Base-by-base conservation (phyloP, 2,113 vertebrate genomes). In the Motacilla alba region DNA sequence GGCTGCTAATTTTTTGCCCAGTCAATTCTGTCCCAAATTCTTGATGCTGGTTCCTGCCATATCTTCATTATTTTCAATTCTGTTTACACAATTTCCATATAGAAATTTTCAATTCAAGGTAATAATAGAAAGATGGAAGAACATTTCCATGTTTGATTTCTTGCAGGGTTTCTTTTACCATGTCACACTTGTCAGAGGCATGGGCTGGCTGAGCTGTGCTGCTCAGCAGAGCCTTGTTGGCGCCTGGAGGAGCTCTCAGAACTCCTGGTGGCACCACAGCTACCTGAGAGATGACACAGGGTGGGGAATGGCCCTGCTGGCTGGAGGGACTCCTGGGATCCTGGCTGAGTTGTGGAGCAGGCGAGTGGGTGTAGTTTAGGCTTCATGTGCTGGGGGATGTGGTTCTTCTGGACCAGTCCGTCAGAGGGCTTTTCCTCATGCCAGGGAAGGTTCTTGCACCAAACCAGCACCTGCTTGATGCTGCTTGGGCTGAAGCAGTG, bases 261-360 rank as follows among this genome's bases (percentile, higher is more conserved):
- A 50, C 19, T 64, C 43, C 59, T 33, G 59, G 53, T 69, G 64
- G 23, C 33, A 27, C 47, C 6, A 4, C 24, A 30, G 86, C 43
- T 16, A 2, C 63, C 52, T 39, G 22, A 26, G 23, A 30, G 63
- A 14, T 3, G 23, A 13, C 47, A 20, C 6, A 9, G 41, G 67
- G 67, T 11, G 4, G 9, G 44, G 26, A n/a, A 31, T 0, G 1
- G 22, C 59, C 39, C 37, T 58, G 12, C 39, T 59, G 44, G 21
- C 8, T 41, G 28, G 35, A 31, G 28, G 28, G 8, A 26, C 19
- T 35, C 24, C 47, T 55, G 39, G n/a, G 26, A 30, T 60, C 31
- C 43, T 55, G 1, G 9, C 24, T 0, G 0, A 41, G 18, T 13
- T 1, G 0, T 1, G 4, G 24, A 1, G 2, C 26, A 21, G 74